A percentile compares a stretch with the other conserved stretches of the same genome.
Evolutionary conservation across 2,888 invertebrate species (phyloP).

Genomic region (Noctua janthe): DNA sequence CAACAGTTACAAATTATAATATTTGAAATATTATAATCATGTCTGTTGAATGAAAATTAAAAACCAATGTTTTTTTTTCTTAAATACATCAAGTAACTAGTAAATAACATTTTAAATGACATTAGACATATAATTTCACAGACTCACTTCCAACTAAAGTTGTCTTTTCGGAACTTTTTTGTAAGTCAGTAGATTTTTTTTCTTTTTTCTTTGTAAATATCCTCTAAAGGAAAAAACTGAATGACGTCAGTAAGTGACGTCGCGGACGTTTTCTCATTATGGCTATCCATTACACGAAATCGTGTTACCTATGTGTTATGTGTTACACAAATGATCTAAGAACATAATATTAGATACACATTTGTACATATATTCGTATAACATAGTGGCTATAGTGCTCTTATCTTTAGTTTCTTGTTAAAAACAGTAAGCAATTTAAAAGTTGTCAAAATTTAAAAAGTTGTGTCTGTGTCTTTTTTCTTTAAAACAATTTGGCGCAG

Average conservation of each 20-base stretch:
- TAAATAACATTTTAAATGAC: neutral
- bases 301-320: neutral
- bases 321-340: neutral
- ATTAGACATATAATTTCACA: neutral
- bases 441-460: conserved; percentile 19
- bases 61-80: neutral
- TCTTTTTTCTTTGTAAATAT: neutral
- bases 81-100: neutral
- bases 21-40: neutral
- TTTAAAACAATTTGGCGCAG: conserved; percentile 42
- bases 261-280: neutral
- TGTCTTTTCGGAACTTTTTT: neutral
- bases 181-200: neutral
- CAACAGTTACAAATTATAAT: neutral
- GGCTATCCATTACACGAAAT: neutral
- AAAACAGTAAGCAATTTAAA: neutral
- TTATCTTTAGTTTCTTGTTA: neutral
- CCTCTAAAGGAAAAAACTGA: neutral
- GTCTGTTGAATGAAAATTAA: neutral
- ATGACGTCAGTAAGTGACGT: neutral
- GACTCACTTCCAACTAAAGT: neutral
- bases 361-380: neutral
- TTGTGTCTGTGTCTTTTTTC: conserved; percentile 15
- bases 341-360: neutral
- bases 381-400: neutral